These are phyloP conservation scores for Ascidia mentula DNA, from an alignment of 23 tunicate genomes.

Conservation along the genomic window DNA sequence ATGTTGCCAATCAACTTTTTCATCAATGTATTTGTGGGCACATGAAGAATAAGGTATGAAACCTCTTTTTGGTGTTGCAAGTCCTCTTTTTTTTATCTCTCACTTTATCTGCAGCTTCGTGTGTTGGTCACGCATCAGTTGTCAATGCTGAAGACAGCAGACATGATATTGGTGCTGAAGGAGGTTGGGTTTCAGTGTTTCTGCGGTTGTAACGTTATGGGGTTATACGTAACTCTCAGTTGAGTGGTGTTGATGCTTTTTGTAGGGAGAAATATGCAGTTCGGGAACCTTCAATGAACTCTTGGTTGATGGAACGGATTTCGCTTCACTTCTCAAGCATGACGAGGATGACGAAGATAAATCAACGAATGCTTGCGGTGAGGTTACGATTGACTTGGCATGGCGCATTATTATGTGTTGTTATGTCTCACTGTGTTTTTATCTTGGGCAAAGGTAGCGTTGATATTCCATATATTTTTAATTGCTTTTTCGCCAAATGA, in stretches of 20 bases:
- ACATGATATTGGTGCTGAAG: conserved; percentile 57
- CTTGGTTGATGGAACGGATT: conserved; percentile 33
- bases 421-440: too few relatives aligned
- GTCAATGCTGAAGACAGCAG: conserved; percentile 65
- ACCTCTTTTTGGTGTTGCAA: neutral
- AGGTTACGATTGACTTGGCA: neutral
- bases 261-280: conserved; percentile 40
- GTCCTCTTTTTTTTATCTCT: neutral
- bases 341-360: conserved; percentile 15
- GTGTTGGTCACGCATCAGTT: conserved; percentile 90
- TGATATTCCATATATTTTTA: too few relatives aligned
- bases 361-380: too few relatives aligned
- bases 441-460: too few relatives aligned
- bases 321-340: conserved; percentile 32
- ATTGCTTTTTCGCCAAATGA: too few relatives aligned
- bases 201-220: too few relatives aligned
- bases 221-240: neutral
- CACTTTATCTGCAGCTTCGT: conserved; percentile 45
- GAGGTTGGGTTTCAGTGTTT: conserved; percentile 47
- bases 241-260: too few relatives aligned
- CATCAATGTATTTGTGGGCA: conserved; percentile 67
- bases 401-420: too few relatives aligned
- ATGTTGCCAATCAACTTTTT: conserved; percentile 74
- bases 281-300: conserved; percentile 38
- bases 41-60: conserved; percentile 31